Evolutionary conservation across 2,113 vertebrate genomes (phyloP).

Genomic region (Tupaia tana): DNA sequence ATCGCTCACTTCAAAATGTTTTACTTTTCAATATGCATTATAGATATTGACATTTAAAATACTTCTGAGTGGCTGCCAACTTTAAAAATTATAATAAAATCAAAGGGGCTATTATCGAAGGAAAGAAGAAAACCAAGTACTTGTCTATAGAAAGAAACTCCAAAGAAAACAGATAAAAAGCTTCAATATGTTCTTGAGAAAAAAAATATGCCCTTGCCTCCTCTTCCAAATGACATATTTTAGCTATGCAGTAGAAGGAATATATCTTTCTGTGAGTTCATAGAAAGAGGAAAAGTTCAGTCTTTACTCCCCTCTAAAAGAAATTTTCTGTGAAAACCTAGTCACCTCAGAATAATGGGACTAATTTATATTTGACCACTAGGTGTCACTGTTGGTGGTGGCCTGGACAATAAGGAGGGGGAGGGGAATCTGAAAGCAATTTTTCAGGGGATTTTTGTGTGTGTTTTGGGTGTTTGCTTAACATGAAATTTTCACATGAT

Average conservation of each 20-base stretch:
- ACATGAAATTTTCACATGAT: constrained; percentile 29
- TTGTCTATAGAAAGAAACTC: constrained; percentile 20
- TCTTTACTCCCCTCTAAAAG: not conserved
- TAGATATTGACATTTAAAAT: constrained; percentile 31
- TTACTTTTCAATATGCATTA: not conserved
- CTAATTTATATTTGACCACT: constrained; percentile 79
- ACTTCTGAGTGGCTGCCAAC: not conserved
- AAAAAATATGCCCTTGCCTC: not conserved
- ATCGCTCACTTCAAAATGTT: constrained; percentile 36
- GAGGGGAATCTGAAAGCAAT: constrained; percentile 59
- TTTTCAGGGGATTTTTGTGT: not conserved
- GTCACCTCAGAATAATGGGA: not conserved
- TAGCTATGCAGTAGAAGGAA: not conserved
- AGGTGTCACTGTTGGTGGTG: constrained; percentile 84
- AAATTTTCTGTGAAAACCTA: constrained; percentile 1
- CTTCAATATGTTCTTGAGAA: not conserved
- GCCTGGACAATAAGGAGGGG: constrained; percentile 49
- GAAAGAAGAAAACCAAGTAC: not conserved
- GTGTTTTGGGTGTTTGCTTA: not conserved
- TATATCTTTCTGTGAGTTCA: not conserved
- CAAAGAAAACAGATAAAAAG: constrained; percentile 35
- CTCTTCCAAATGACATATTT: not conserved
- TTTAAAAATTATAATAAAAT: constrained; percentile 67
- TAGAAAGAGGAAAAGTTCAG: not conserved
- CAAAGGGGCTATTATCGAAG: not conserved